Percentiles rank a stretch among this genome's conserved stretches.
These are phyloP conservation scores for Argentina silus DNA, from an alignment of 2,797 vertebrate species.

Conservation along the genomic window DNA sequence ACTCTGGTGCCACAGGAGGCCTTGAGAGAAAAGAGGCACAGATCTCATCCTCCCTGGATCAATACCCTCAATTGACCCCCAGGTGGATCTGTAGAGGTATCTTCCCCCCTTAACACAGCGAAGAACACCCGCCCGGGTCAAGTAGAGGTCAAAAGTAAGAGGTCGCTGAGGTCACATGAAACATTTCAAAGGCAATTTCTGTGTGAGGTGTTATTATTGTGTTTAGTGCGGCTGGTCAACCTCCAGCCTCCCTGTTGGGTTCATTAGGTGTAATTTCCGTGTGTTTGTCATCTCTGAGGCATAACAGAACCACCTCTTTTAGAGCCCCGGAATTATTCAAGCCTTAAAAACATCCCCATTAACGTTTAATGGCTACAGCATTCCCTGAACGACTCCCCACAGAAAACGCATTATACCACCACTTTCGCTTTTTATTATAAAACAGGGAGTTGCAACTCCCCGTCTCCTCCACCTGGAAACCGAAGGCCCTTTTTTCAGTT, in stretches of 20 bases:
- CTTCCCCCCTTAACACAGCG: not conserved
- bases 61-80: too few species aligned
- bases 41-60: too few species aligned
- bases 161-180: not conserved
- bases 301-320: not conserved
- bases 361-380: constrained; percentile 45
- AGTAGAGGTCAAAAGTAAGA: not conserved
- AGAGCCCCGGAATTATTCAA: not conserved
- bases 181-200: too few species aligned
- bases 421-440: constrained; percentile 45
- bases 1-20: not conserved
- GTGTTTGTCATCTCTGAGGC: not conserved
- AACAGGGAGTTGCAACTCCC: constrained; percentile 29
- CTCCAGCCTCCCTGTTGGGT: not conserved
- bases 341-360: constrained; percentile 15
- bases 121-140: not conserved
- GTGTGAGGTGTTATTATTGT: not conserved
- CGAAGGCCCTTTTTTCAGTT: not conserved
- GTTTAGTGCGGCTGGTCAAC: not conserved
- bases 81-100: too few species aligned
- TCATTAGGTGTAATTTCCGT: not conserved
- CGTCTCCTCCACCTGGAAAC: not conserved
- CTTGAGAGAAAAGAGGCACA: too few species aligned
- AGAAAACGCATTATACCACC: constrained; percentile 25
- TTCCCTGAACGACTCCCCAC: constrained; percentile 27